These are phyloP conservation scores for Halcyon badia DNA, from an alignment of 2,797 vertebrate species.

Conservation along the genomic window DNA sequence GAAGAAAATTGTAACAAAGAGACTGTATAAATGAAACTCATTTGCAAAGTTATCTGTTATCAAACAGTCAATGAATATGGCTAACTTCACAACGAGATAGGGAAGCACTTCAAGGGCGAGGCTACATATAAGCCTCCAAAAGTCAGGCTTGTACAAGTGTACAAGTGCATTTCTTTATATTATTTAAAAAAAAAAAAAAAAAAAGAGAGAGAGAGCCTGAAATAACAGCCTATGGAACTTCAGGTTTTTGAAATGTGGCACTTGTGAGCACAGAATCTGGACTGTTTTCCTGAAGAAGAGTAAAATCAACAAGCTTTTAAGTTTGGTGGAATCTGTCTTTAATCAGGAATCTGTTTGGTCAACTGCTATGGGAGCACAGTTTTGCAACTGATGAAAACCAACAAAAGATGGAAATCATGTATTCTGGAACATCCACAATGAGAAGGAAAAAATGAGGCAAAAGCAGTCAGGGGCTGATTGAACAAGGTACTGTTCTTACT, in stretches of 20 bases:
- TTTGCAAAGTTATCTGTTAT: background rate
- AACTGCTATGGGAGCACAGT: background rate
- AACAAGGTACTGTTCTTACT: background rate
- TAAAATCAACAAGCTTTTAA: constrained; percentile 10
- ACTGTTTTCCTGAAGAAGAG: background rate
- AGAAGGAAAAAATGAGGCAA: background rate
- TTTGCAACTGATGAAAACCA: background rate
- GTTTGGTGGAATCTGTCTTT: background rate
- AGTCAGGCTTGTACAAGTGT: background rate
- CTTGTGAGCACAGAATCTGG: background rate
- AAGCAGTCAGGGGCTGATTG: background rate
- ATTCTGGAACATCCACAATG: background rate
- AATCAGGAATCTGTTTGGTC: background rate
- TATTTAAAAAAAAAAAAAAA: no score
- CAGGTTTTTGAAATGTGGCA: background rate
- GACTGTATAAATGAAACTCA: background rate
- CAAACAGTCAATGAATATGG: background rate
- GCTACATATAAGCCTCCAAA: background rate
- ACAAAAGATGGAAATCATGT: background rate
- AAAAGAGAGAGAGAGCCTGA: background rate
- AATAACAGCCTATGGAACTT: background rate
- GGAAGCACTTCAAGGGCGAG: constrained; percentile 13
- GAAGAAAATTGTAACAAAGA: background rate
- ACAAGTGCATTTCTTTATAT: background rate
- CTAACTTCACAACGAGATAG: background rate